phyloP scores from a whole-genome alignment of 2,888 invertebrate genomes.

The Sphinx pinastri region DNA sequence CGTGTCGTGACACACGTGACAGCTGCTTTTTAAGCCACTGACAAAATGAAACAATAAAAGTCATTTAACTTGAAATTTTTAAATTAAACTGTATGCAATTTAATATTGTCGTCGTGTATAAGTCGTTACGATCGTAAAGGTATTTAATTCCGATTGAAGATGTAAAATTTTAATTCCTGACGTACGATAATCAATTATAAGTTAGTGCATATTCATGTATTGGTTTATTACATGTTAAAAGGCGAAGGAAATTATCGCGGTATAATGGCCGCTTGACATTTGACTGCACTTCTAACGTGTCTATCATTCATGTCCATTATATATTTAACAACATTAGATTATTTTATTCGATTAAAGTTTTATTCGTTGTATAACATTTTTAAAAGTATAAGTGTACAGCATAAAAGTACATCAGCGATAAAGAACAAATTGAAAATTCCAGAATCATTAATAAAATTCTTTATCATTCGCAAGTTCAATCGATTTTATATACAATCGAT shows the following conservation, averaged over 20 bases:
- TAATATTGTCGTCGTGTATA: neutral
- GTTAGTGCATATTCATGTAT: conserved; percentile 21
- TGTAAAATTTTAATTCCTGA: neutral
- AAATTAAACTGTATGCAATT: conserved; percentile 16
- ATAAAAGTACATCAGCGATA: neutral
- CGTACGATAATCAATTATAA: conserved; percentile 12
- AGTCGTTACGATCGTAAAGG: neutral
- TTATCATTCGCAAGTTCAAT: conserved; percentile 6
- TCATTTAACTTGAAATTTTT: neutral
- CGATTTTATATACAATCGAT: conserved; percentile 11
- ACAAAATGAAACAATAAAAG: conserved; percentile 17
- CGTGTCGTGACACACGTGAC: neutral
- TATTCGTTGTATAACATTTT: neutral
- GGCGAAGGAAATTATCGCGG: conserved; percentile 8
- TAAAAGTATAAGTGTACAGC: neutral
- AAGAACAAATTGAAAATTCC: conserved; percentile 7
- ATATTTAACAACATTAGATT: conserved; percentile 4
- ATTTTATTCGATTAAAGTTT: conserved; percentile 1
- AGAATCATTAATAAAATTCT: conserved; percentile 2
- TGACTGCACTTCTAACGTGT: conserved; percentile 7
- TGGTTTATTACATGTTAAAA: conserved; percentile 15
- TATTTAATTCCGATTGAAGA: neutral
- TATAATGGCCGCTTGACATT: conserved; percentile 15
- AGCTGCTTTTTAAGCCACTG: conserved; percentile 12
- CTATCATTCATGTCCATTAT: conserved; percentile 6